Conservation (phyloP, 2,797 vertebrate species). For the Rhinichthys osculus region DNA sequence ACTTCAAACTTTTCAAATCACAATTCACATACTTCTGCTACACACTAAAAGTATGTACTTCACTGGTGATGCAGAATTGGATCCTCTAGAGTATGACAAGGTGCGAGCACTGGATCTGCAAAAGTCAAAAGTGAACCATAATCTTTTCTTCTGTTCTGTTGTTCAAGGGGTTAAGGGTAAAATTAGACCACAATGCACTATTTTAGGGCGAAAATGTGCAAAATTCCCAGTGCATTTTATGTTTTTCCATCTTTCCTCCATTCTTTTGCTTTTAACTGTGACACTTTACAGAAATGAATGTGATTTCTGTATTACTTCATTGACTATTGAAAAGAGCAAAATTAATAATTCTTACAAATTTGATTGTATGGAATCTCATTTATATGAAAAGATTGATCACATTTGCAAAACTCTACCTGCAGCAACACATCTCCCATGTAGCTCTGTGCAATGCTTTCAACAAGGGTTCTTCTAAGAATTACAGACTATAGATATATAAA, state of each 20-base stretch:
- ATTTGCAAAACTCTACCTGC: background rate
- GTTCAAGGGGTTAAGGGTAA: background rate
- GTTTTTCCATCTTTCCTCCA: background rate
- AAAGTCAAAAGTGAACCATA: background rate
- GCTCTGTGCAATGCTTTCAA: background rate
- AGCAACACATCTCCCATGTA: background rate
- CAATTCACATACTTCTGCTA: background rate
- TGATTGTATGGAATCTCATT: background rate
- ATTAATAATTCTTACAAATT: background rate
- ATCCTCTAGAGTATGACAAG: background rate
- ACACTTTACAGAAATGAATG: background rate
- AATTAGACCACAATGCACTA: background rate
- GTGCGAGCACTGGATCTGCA: too few relatives aligned
- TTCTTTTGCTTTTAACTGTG: background rate
- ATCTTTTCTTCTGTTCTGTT: background rate
- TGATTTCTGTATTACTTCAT: background rate
- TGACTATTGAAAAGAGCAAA: background rate
- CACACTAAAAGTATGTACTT: constrained; percentile 13
- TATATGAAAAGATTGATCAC: background rate
- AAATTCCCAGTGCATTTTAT: background rate
- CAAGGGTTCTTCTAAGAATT: background rate
- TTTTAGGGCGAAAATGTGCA: background rate
- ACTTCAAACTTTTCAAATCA: constrained; percentile 1
- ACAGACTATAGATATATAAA: background rate
- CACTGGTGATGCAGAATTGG: constrained; percentile 14